Percentiles rank a stretch among this genome's conserved stretches.
Evolutionary conservation across 2,797 vertebrate genomes (phyloP).

Genomic region (Xiphorhynchus erythropygius): DNA sequence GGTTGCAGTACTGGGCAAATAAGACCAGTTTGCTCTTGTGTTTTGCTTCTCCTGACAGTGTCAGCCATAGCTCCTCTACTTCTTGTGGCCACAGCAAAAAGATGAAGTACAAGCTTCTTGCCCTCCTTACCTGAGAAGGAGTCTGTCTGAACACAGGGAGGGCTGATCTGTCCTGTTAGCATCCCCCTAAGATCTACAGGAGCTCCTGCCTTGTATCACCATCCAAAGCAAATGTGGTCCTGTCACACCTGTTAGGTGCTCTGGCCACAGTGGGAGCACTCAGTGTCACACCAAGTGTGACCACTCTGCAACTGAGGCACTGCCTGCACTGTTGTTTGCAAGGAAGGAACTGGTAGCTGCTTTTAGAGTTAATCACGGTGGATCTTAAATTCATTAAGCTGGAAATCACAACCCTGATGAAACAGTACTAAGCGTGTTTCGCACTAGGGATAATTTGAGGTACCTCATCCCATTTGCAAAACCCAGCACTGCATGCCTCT

Average conservation of each 20-base stretch:
- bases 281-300: too few relatives aligned
- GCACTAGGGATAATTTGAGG: not conserved
- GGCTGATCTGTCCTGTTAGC: too few relatives aligned
- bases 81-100: not conserved
- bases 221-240: accelerated
- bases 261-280: accelerated
- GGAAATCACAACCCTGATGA: not conserved
- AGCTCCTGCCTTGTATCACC: not conserved
- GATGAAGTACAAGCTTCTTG: accelerated
- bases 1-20: not conserved
- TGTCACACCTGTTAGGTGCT: accelerated
- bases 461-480: not conserved
- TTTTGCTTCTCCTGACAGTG: not conserved
- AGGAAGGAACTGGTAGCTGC: not conserved
- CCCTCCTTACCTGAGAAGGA: not conserved
- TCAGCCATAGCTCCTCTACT: not conserved
- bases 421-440: accelerated
- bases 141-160: not conserved
- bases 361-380: not conserved
- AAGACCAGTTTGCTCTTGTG: not conserved
- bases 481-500: accelerated
- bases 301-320: not conserved
- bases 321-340: not conserved
- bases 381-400: not conserved
- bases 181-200: not conserved